A percentile compares a stretch with the other conserved stretches of the same genome.
Conservation (phyloP, 1,140 invertebrate species). For the Caerostris darwini region DNA sequence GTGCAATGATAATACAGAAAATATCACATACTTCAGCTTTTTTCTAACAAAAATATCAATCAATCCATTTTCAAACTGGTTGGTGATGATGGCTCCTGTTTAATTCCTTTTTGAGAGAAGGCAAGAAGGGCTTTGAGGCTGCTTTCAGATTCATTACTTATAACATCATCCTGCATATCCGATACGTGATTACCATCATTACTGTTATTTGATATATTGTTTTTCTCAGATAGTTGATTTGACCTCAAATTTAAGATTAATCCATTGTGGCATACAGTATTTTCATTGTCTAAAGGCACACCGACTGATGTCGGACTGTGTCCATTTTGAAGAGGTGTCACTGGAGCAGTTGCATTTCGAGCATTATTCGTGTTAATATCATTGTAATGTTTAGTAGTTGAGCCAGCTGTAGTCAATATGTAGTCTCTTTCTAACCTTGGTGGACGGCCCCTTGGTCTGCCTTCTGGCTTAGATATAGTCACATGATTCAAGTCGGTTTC, state of each 20-base stretch:
- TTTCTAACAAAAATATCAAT: conserved; percentile 77
- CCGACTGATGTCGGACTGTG: conserved; percentile 71
- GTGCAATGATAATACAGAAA: conserved; percentile 78
- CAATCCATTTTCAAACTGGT: conserved; percentile 78
- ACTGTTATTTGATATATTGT: conserved; percentile 46
- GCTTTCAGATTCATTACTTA: conserved; percentile 77
- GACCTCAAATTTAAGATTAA: conserved; percentile 67
- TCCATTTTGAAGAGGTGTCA: conserved; percentile 75
- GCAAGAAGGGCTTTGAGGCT: conserved; percentile 78
- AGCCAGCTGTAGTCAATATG: conserved; percentile 75
- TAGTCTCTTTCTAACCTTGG: conserved; percentile 77
- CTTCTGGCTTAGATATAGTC: conserved; percentile 67
- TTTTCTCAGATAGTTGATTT: conserved; percentile 51
- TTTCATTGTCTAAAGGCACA: conserved; percentile 70
- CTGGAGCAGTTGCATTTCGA: conserved; percentile 68
- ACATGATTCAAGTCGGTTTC: conserved; percentile 66
- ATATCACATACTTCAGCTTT: conserved; percentile 78
- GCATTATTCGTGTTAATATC: conserved; percentile 47
- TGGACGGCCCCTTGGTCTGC: conserved; percentile 76
- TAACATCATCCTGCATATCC: conserved; percentile 72
- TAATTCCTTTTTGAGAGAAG: conserved; percentile 78
- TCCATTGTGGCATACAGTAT: conserved; percentile 62
- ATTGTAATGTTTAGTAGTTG: conserved; percentile 68
- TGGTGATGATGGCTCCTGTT: conserved; percentile 76
- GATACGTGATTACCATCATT: conserved; percentile 50